Evolutionary conservation across 2,888 invertebrate genomes (phyloP).

Genomic region (Chalcosyrphus nemorum): DNA sequence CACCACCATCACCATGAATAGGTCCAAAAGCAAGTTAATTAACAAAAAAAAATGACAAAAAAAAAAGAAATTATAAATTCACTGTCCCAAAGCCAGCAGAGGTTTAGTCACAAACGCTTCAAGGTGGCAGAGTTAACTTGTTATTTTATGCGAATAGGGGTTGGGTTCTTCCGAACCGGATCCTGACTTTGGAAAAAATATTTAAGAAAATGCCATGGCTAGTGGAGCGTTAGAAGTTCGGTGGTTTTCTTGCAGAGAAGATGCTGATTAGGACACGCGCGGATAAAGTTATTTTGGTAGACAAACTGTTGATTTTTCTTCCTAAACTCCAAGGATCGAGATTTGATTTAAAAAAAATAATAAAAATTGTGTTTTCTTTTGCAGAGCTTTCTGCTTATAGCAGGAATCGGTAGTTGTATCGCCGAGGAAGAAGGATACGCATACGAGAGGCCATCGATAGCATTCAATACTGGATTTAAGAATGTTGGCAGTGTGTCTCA

Average conservation of each 20-base stretch:
- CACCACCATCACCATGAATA: too few relatives aligned
- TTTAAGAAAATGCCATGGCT: conserved; percentile 58
- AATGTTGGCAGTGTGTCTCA: not conserved
- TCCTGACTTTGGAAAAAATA: conserved; percentile 58
- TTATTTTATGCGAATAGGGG: conserved; percentile 56
- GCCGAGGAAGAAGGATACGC: conserved; percentile 50
- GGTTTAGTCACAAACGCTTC: conserved; percentile 8
- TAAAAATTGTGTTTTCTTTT: not conserved
- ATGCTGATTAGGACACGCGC: conserved; percentile 62
- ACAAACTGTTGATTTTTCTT: not conserved
- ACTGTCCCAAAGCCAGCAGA: not conserved
- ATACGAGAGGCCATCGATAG: conserved; percentile 25
- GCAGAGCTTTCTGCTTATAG: conserved; percentile 53
- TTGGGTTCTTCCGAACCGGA: conserved; percentile 65
- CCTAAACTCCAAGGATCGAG: too few relatives aligned
- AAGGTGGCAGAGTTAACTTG: conserved; percentile 41
- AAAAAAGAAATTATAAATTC: conserved; percentile 50
- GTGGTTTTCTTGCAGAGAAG: conserved; percentile 56
- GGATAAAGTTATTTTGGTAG: conserved; percentile 60
- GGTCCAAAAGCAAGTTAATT: conserved; percentile 16
- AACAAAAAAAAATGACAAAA: conserved; percentile 40
- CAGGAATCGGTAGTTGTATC: conserved; percentile 15
- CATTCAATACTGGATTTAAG: conserved; percentile 38
- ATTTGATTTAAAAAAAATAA: not conserved
- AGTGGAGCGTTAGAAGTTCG: conserved; percentile 65